Base-by-base conservation (phyloP, 2,888 invertebrate species). In the Habrosyne pyritoides region DNA sequence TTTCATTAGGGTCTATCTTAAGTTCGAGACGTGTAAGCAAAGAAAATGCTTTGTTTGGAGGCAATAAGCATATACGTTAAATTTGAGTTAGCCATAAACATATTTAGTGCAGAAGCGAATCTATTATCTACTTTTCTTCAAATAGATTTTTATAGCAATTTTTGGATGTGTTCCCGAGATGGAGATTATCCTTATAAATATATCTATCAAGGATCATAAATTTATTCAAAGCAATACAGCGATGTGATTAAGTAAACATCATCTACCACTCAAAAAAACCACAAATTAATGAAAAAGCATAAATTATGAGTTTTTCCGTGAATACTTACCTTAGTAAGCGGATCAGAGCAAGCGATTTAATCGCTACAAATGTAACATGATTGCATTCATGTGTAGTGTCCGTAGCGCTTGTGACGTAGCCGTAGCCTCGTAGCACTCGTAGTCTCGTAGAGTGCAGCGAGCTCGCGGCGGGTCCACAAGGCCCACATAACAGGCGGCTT, bases 401-500 rank as follows among this genome's bases (percentile, higher is more conserved):
- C 54, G 59, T 57, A 58, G 55, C 54, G 50, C 57, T 54, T 63
- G 62, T 65, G 57, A 61, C 59, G 61, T 66, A 67, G 60, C 59
- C 57, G 60, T 59, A 63, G 57, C 59, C 52, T 18, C 42, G 42
- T 66, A 67, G 60, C 59, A 63, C 56, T 65, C 57, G 60, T 59
- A 63, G 57, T 58, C 53, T 36, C 36, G 42, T 42, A 53, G 54
- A 67, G 59, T 69, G 65, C 59, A 54, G 50, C 51, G 55, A 52
- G 51, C 53, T 53, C 60, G 61, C 66, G 63, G 66, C 63, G 57
- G 60, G 64, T 58, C 56, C 61, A 61, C 64, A 55, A 54, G 67
- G 70, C 66, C 70, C 66, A 74, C 73, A 82, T 84, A 81, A 81
- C 79, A 81, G 78, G 69, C 81, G 72, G 85, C 82, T 86, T 85